Evolutionary conservation across 2,113 vertebrate species (phyloP).

Genomic region (Spea bombifrons): DNA sequence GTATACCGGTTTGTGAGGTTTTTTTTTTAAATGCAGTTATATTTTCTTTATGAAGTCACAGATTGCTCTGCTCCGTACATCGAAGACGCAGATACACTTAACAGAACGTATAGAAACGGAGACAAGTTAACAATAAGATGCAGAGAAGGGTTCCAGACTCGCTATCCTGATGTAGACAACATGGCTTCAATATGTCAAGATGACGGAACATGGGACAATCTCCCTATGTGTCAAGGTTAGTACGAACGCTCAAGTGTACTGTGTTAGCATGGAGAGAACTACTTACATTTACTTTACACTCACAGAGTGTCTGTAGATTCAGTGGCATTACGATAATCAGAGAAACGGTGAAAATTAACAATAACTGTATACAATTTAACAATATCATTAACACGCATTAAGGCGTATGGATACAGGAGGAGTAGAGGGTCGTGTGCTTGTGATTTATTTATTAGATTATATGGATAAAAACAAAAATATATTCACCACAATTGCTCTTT

Average conservation of each 20-base stretch:
- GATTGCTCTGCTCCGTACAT: constrained; percentile 77
- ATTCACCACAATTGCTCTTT: too few species aligned
- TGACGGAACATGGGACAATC: constrained; percentile 78
- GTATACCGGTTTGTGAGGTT: too few species aligned
- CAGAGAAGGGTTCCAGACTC: constrained; percentile 78
- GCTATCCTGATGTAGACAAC: constrained; percentile 78
- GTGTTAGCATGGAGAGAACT: background rate
- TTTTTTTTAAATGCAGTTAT: background rate
- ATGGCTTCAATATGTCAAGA: constrained; percentile 72
- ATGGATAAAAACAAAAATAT: too few species aligned
- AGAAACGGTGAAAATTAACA: too few species aligned
- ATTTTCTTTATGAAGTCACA: constrained; percentile 56
- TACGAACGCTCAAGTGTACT: constrained; percentile 26
- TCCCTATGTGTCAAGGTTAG: constrained; percentile 80
- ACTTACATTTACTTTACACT: too few species aligned
- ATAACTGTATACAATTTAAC: too few species aligned
- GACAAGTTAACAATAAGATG: constrained; percentile 75
- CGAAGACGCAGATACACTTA: constrained; percentile 76
- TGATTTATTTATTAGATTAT: too few species aligned
- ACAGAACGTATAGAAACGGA: constrained; percentile 77
- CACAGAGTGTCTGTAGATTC: too few species aligned
- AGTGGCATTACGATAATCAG: too few species aligned
- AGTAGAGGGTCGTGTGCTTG: too few species aligned
- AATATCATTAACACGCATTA: too few species aligned
- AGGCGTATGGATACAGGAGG: too few species aligned